These are phyloP conservation scores for Microplitis demolitor DNA, from an alignment of 1,140 invertebrate genomes.

Conservation along the genomic window DNA sequence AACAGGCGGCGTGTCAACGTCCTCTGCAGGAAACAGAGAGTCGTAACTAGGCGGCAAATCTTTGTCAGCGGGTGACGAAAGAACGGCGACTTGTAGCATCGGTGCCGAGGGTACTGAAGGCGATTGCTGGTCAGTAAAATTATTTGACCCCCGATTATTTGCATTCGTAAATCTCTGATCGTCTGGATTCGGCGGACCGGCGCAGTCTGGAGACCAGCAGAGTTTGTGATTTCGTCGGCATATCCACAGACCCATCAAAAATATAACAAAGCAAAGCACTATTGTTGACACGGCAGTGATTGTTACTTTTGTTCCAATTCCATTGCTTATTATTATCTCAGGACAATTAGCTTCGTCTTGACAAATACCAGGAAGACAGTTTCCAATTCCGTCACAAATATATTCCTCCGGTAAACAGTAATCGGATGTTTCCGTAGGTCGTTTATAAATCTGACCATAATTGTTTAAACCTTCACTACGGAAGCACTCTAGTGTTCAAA, in stretches of 20 bases:
- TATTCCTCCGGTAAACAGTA: slow-evolving; percentile 48
- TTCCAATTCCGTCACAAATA: slow-evolving; percentile 50
- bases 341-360: slow-evolving; percentile 48
- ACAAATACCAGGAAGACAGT: slow-evolving; percentile 47
- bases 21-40: slow-evolving; percentile 50
- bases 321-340: slow-evolving; percentile 35
- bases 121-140: slow-evolving; percentile 18
- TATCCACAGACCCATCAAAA: slow-evolving; percentile 53
- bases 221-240: slow-evolving; percentile 51
- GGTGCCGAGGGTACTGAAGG: slow-evolving; percentile 43
- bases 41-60: slow-evolving; percentile 59
- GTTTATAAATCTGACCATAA: too few species aligned
- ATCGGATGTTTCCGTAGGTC: slow-evolving; percentile 1
- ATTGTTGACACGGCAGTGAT: slow-evolving; percentile 53
- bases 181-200: slow-evolving; percentile 38
- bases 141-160: slow-evolving; percentile 20
- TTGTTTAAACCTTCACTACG: too few species aligned
- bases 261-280: slow-evolving; percentile 52
- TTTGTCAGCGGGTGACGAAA: slow-evolving; percentile 48
- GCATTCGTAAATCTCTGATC: slow-evolving; percentile 18
- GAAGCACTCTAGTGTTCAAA: too few species aligned
- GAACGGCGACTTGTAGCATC: slow-evolving; percentile 50
- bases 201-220: slow-evolving; percentile 56
- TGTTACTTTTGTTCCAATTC: slow-evolving; percentile 52
- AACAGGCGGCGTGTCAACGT: background rate